Evolutionary conservation across 1,140 invertebrate species (phyloP).

Genomic region (Penaeus japonicus): DNA sequence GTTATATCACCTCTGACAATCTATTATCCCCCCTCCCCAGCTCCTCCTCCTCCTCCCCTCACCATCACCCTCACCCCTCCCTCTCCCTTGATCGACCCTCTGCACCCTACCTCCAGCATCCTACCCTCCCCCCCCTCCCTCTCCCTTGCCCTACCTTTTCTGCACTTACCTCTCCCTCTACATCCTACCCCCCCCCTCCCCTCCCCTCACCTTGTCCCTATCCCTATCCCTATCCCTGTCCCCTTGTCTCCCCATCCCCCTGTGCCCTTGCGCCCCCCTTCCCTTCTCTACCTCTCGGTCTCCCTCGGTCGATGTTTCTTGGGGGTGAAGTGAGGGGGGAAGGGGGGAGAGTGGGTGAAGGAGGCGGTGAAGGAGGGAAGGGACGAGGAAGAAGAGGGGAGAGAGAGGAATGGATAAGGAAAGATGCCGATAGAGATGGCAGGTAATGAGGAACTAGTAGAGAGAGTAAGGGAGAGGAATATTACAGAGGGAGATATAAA

Average conservation of each 20-base stretch:
- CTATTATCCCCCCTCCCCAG: not conserved
- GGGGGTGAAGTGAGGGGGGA: too few relatives aligned
- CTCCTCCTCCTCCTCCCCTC: not conserved
- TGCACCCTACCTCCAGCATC: not conserved
- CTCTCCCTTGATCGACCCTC: conserved; percentile 1
- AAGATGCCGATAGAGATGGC: too few relatives aligned
- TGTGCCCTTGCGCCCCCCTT: not conserved
- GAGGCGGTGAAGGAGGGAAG: not conserved
- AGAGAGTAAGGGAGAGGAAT: too few relatives aligned
- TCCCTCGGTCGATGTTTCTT: not conserved
- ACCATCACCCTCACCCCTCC: not conserved
- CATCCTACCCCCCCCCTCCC: not conserved
- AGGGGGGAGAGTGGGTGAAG: not conserved
- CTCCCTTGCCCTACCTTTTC: too few relatives aligned
- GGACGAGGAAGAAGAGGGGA: not conserved
- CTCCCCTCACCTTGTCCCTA: too few relatives aligned
- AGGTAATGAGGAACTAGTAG: too few relatives aligned
- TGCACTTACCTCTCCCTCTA: not conserved
- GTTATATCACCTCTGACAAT: too few relatives aligned
- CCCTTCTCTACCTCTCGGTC: too few relatives aligned
- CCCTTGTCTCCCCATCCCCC: not conserved
- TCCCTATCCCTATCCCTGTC: too few relatives aligned
- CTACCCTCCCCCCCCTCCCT: not conserved
- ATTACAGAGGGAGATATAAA: too few relatives aligned
- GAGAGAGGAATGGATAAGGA: too few relatives aligned